Conservation (phyloP, 2,888 invertebrate species). For the Drosophila parthenogenetica region DNA sequence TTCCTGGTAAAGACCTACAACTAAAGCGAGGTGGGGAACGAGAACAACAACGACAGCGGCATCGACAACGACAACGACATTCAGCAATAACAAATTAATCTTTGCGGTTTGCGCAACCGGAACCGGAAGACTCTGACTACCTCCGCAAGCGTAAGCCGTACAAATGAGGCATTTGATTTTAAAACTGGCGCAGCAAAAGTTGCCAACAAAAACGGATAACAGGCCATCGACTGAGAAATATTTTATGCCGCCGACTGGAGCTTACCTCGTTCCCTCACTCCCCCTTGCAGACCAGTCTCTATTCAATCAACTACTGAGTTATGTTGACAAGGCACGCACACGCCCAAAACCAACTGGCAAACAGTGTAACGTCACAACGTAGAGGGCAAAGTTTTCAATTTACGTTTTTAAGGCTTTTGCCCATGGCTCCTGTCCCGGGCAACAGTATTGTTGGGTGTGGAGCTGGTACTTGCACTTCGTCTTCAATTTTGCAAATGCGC, state of each 20-base stretch:
- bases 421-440: background rate
- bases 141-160: constrained; percentile 55
- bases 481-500: constrained; percentile 74
- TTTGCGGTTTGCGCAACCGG: constrained; percentile 69
- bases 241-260: constrained; percentile 52
- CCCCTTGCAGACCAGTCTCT: constrained; percentile 9
- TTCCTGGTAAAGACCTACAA: constrained; percentile 44
- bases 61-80: constrained; percentile 35
- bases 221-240: constrained; percentile 39
- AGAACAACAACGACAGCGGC: constrained; percentile 20
- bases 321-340: constrained; percentile 77
- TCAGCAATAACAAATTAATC: constrained; percentile 80
- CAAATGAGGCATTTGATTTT: constrained; percentile 78
- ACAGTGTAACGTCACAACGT: constrained; percentile 23
- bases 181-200: constrained; percentile 70
- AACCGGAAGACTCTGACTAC: constrained; percentile 30
- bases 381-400: constrained; percentile 72
- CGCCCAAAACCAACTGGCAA: constrained; percentile 51
- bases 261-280: constrained; percentile 31
- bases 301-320: constrained; percentile 75
- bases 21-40: constrained; percentile 23
- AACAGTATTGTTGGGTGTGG: constrained; percentile 1
- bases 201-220: constrained; percentile 48
- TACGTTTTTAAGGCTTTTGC: constrained; percentile 65
- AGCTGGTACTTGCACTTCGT: constrained; percentile 69